Evolutionary conservation across 2,113 vertebrate genomes (phyloP).

Genomic region (Amblyopsis rosae): DNA sequence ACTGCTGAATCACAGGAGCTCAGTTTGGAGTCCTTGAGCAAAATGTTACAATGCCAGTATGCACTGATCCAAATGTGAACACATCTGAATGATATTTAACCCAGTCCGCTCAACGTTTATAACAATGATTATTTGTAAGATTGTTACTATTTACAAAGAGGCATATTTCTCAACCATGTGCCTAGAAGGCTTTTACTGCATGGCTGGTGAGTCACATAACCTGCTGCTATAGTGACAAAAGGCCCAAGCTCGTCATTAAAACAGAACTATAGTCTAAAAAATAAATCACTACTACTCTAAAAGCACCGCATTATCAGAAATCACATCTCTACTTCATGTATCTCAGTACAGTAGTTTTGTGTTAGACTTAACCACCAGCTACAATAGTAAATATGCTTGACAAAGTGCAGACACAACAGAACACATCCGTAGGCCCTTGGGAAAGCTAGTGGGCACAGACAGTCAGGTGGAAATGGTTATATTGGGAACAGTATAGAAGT

Average conservation of each 20-base stretch:
- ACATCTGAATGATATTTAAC: no score
- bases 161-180: background rate
- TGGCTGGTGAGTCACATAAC: background rate
- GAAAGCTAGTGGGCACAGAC: conserved; percentile 2
- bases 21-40: background rate
- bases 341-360: background rate
- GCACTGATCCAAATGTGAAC: no score
- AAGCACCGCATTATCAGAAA: background rate
- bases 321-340: background rate
- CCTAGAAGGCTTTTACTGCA: background rate
- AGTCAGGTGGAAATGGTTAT: conserved; percentile 32
- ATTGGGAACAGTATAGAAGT: conserved; percentile 23
- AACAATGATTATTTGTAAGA: no score
- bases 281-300: no score
- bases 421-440: conserved; percentile 3
- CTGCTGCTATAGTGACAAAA: background rate
- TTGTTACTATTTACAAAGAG: background rate
- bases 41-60: no score
- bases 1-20: conserved; percentile 69
- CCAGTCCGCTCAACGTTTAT: no score
- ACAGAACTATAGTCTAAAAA: background rate
- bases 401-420: conserved; percentile 38
- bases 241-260: conserved; percentile 21
- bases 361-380: background rate
- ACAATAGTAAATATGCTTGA: conserved; percentile 1